A percentile compares a stretch with the other conserved stretches of the same genome.
phyloP scores from a whole-genome alignment of 2,888 invertebrate genomes.

The Phania funesta region DNA sequence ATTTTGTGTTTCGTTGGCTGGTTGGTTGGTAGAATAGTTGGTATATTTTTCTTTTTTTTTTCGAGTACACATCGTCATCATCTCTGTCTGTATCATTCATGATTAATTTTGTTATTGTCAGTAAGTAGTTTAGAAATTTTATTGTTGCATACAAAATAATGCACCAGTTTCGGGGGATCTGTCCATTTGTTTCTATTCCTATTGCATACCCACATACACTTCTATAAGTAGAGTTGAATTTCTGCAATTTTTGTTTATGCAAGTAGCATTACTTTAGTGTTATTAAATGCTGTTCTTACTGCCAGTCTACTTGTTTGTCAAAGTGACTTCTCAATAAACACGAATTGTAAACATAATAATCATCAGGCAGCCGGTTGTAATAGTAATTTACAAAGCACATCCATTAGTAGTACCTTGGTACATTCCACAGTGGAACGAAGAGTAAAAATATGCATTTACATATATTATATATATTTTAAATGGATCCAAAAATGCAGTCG shows the following conservation, averaged over 20 bases:
- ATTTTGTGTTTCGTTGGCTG: conserved; percentile 18
- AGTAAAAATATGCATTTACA: too few species aligned
- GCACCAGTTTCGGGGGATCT: neutral
- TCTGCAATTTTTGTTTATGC: neutral
- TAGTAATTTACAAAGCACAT: too few species aligned
- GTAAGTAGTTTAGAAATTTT: conserved; percentile 14
- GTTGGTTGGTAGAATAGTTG: conserved; percentile 42
- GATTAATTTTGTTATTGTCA: conserved; percentile 32
- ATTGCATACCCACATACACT: neutral
- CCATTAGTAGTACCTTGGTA: too few species aligned
- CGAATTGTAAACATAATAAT: neutral
- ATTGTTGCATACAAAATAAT: conserved; percentile 18
- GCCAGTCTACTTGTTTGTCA: neutral
- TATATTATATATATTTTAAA: too few species aligned
- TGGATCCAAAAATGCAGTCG: too few species aligned
- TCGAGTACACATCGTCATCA: conserved; percentile 32
- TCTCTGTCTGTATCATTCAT: conserved; percentile 7
- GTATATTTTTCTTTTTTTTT: conserved; percentile 41
- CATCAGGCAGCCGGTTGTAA: too few species aligned
- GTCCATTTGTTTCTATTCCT: neutral
- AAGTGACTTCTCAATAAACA: neutral
- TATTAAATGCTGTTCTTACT: neutral
- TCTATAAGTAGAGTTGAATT: neutral
- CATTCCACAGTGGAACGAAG: too few species aligned
- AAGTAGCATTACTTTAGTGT: too few species aligned